Conservation (phyloP, 1,140 invertebrate genomes). For the Oryctes rhinoceros region DNA sequence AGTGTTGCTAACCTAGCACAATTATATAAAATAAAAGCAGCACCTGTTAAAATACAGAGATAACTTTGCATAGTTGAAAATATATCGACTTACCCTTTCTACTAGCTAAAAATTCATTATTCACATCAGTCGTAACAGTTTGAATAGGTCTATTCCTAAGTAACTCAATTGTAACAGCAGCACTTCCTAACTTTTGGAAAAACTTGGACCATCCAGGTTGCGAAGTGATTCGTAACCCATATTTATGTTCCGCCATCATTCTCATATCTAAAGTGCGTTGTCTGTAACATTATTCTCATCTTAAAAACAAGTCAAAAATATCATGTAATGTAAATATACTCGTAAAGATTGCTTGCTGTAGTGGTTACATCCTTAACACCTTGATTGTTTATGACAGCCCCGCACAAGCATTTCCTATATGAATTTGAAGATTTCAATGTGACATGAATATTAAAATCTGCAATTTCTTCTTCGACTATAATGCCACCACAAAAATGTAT, state of each 20-base stretch:
- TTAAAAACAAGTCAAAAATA: slow-evolving; percentile 27
- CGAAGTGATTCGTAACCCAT: slow-evolving; percentile 62
- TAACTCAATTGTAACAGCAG: slow-evolving; percentile 71
- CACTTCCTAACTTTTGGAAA: slow-evolving; percentile 65
- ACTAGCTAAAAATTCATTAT: slow-evolving; percentile 54
- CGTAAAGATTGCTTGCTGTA: slow-evolving; percentile 47
- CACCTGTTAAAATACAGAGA: slow-evolving; percentile 61
- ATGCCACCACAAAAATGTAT: slow-evolving; percentile 13
- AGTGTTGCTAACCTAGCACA: slow-evolving; percentile 71
- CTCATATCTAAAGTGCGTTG: slow-evolving; percentile 67
- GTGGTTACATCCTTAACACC: slow-evolving; percentile 49
- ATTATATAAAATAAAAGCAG: slow-evolving; percentile 78
- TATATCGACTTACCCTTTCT: slow-evolving; percentile 53
- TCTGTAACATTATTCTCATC: slow-evolving; percentile 58
- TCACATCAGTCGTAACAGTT: slow-evolving; percentile 53
- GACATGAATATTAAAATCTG: background rate
- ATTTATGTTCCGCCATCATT: slow-evolving; percentile 69
- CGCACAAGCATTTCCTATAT: slow-evolving; percentile 48
- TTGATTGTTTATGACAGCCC: slow-evolving; percentile 52
- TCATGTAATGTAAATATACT: slow-evolving; percentile 43
- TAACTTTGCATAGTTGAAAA: slow-evolving; percentile 9
- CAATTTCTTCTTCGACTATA: background rate
- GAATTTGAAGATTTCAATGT: slow-evolving; percentile 10
- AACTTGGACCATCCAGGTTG: slow-evolving; percentile 49
- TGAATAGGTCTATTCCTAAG: slow-evolving; percentile 67